Evolutionary conservation across 2,113 vertebrate genomes (phyloP).

Genomic region (Engystomops pustulosus): DNA sequence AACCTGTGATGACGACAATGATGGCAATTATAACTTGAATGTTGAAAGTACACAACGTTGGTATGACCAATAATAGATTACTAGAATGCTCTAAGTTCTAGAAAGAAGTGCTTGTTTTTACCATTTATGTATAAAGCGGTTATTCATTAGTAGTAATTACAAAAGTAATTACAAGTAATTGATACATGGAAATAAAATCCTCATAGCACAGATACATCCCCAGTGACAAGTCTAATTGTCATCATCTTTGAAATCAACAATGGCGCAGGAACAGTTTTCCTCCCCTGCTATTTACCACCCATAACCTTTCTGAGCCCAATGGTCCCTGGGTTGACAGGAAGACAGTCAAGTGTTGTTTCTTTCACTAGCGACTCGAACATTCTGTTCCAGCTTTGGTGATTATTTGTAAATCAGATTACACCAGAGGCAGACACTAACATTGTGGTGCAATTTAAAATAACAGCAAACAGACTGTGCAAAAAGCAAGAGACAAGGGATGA

Average conservation of each 20-base stretch:
- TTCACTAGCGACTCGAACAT: background rate
- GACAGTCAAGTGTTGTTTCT: background rate
- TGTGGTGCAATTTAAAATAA: background rate
- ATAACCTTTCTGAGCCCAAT: background rate
- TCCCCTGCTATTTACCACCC: background rate
- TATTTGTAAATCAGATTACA: constrained; percentile 27
- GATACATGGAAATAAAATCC: too few relatives aligned
- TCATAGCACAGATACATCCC: too few relatives aligned
- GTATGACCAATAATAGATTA: too few relatives aligned
- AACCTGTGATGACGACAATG: too few relatives aligned
- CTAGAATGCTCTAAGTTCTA: too few relatives aligned
- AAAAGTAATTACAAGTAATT: too few relatives aligned
- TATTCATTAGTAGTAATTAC: too few relatives aligned
- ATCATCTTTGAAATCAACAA: background rate
- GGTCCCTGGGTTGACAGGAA: background rate
- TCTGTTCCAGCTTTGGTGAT: constrained; percentile 8
- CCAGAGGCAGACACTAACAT: constrained; percentile 14
- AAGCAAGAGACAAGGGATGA: constrained; percentile 34
- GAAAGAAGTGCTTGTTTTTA: too few relatives aligned
- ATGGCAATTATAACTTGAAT: too few relatives aligned
- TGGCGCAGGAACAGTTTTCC: background rate
- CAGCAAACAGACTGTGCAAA: constrained; percentile 21
- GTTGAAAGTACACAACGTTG: too few relatives aligned
- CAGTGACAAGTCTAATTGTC: background rate
- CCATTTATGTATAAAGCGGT: too few relatives aligned